Evolutionary conservation across 2,888 invertebrate genomes (phyloP).

Genomic region (Archips crataeganus): DNA sequence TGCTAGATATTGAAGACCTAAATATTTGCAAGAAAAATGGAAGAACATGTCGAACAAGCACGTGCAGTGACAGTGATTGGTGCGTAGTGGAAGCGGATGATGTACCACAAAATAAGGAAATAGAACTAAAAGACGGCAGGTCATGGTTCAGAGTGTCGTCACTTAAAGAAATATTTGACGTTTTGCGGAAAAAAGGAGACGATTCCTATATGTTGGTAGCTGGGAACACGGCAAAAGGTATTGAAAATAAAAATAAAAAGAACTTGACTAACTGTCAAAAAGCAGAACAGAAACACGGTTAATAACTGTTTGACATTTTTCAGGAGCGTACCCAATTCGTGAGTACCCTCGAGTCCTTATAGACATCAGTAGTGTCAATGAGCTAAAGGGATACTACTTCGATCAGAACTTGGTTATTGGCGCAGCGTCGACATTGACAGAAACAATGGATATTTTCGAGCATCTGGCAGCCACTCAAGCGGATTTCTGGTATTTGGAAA

Average conservation of each 20-base stretch:
- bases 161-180: slow-evolving; percentile 79
- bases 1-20: slow-evolving; percentile 78
- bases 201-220: slow-evolving; percentile 87
- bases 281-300: no score
- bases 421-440: slow-evolving; percentile 85
- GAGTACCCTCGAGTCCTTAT: slow-evolving; percentile 84
- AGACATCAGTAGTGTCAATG: slow-evolving; percentile 86
- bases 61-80: slow-evolving; percentile 56
- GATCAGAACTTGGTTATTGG: slow-evolving; percentile 84
- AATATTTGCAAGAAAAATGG: slow-evolving; percentile 53
- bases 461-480: slow-evolving; percentile 57
- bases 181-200: slow-evolving; percentile 73
- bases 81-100: slow-evolving; percentile 52
- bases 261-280: no score
- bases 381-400: slow-evolving; percentile 77
- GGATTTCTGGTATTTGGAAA: slow-evolving; percentile 86
- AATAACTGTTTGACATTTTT: slow-evolving; percentile 42
- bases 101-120: slow-evolving; percentile 60
- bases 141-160: slow-evolving; percentile 84
- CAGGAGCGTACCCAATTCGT: slow-evolving; percentile 76
- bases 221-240: slow-evolving; percentile 91
- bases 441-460: slow-evolving; percentile 81
- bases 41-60: slow-evolving; percentile 42
- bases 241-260: no score
- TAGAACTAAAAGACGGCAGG: slow-evolving; percentile 64